Base-by-base conservation (phyloP, 2,888 invertebrate species). In the Tetragonisca angustula region DNA sequence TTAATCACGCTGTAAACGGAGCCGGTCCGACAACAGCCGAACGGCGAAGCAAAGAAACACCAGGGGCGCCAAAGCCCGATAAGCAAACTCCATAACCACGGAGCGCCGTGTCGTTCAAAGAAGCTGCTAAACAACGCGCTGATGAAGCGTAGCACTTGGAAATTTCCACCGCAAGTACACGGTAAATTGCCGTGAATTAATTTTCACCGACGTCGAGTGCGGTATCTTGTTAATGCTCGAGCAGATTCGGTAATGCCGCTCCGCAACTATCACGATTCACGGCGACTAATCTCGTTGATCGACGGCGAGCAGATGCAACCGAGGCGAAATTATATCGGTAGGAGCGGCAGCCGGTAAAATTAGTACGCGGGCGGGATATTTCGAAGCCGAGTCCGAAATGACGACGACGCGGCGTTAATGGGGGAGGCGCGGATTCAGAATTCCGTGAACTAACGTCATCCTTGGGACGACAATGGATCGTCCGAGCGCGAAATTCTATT, bases 111-210 rank as follows among this genome's bases (percentile, higher is more conserved):
- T 69, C 50, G 61, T n/a, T 50, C 50, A 61, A 69, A 70, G 70
- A 70, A 74, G 36, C 50, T 24, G 4, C 54, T 62, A 24, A 27
- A 24, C 52, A 43, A n/a, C 36, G 6, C 6, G 54, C 15, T 32
- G 65, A 67, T 43, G 49, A 61, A 49, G 32, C 27, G 65, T 27
- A 50, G n/a, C 6, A 65, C 52, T 69, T 15, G 52, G 52, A 61
- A 81, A 71, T 75, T 59, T 62, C 54, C 15, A 21, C 65, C 11
- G 50, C 64, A 52, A 80, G 50, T 69, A 11, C 15, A 13, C 36
- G 43, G 65, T 43, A 74, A 79, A 81, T 76, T 82, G 65, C 70
- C 49, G 19, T 5, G 67, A 76, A 82, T 82, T 82, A 82, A 82
- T 82, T 76, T 67, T 62, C 82, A 67, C 61, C 59, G 67, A 75